These are phyloP conservation scores for Eremobia ochroleuca DNA, from an alignment of 2,888 invertebrate genomes.

Conservation along the genomic window DNA sequence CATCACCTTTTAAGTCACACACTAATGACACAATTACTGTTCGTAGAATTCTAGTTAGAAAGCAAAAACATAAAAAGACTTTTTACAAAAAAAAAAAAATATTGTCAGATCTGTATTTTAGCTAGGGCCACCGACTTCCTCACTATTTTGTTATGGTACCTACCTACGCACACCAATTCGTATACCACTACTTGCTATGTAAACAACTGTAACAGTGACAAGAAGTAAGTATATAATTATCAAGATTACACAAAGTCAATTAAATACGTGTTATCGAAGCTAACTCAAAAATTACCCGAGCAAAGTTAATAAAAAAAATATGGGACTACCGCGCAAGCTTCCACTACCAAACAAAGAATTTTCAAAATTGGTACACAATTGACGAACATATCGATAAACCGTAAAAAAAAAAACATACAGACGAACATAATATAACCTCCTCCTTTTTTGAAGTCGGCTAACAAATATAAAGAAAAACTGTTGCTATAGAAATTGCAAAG, in stretches of 20 bases:
- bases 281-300: neutral
- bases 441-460: neutral
- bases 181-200: neutral
- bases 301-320: too few species aligned
- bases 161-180: too few species aligned
- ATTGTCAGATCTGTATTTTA: too few species aligned
- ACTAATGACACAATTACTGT: too few species aligned
- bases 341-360: neutral
- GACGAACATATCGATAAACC: neutral
- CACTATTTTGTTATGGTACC: too few species aligned
- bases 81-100: neutral
- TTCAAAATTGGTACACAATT: neutral
- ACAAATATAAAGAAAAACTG: neutral
- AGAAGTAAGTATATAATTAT: neutral
- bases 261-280: neutral
- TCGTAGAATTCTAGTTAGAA: neutral
- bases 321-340: neutral
- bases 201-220: neutral
- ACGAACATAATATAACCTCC: neutral
- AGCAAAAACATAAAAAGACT: neutral
- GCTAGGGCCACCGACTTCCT: too few species aligned
- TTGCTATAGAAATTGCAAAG: neutral
- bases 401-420: too few species aligned
- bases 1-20: conserved; percentile 1
- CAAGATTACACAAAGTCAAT: neutral